These are phyloP conservation scores for Myotis daubentonii DNA, from an alignment of 2,797 vertebrate species.

Conservation along the genomic window DNA sequence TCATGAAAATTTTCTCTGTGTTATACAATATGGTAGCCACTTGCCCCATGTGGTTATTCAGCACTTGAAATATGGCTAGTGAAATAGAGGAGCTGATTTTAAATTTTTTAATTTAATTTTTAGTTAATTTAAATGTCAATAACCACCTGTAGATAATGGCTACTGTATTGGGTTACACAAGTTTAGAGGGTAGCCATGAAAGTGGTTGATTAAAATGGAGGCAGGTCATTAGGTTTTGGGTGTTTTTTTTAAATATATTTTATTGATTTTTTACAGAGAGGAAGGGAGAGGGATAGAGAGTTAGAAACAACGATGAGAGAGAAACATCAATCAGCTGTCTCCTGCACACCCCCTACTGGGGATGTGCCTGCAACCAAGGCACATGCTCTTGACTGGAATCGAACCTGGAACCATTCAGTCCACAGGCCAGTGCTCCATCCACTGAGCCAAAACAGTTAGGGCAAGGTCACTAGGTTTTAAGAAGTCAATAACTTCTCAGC, in stretches of 20 bases:
- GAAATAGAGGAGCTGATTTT: neutral
- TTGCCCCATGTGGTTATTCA: neutral
- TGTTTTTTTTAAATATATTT: too few species aligned
- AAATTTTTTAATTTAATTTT: conserved; percentile 22
- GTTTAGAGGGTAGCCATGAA: neutral
- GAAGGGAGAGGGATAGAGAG: too few species aligned
- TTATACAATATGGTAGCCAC: neutral
- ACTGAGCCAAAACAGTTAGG: too few species aligned
- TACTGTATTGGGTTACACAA: neutral
- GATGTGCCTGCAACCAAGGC: too few species aligned
- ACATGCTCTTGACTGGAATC: too few species aligned
- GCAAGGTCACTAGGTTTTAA: conserved; percentile 24
- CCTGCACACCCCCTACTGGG: too few species aligned
- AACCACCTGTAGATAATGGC: neutral
- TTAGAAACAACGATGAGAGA: too few species aligned
- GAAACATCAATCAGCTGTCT: too few species aligned
- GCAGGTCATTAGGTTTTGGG: neutral
- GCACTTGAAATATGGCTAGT: neutral
- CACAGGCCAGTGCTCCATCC: too few species aligned
- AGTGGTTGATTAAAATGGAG: neutral
- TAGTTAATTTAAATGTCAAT: neutral
- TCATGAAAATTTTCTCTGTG: neutral
- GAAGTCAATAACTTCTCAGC: neutral
- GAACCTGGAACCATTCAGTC: too few species aligned
- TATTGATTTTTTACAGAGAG: too few species aligned